Evolutionary conservation across 2,888 invertebrate genomes (phyloP), one percentile per base, ranked within the genome.

Genomic region (Aporophyla lueneburgensis): DNA sequence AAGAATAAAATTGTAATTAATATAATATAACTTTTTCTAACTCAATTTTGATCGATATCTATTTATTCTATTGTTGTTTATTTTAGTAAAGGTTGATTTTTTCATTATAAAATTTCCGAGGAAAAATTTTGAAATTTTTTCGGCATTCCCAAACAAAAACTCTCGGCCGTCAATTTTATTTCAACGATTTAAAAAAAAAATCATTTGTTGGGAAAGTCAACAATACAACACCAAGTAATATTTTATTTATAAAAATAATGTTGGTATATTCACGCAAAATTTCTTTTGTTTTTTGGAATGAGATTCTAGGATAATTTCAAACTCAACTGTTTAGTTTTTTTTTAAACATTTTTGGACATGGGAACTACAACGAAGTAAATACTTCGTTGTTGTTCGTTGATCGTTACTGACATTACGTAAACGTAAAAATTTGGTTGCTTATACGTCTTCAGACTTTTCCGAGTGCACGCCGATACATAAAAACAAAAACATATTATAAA

Each of bases 1-100:
- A 54, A 75, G 59, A 58, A 73, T 67, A 59, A 62, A 78, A 83
- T 68, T 73, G 10, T 51, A 56, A 80, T 71, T 71, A 71, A 76
- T 77, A 54, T 69, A 59, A 61, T 59, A 61, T 6, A 76, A 82
- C 63, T 76, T 80, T 71, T 81, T 76, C 9, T 6, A 9, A 76
- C 76, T 58, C 6, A 24, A 79, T 71, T 63, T 74, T 62, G 24
- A 12, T 67, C 27, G n/a, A 2, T 59, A 63, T 10, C 24, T 80
- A 46, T 71, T 40, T 16, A 46, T 1, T 19, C 16, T 24, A 43
- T 78, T 68, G 49, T 56, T 9, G 6, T 24, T 65, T 56, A 16
- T 62, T 58, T 33, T 56, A 24, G 16, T 10, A 49, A 19, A 65
- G 1, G 24, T 46, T 12, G 5, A 16, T 19, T 19, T 63, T 43